Evolutionary conservation across 2,797 vertebrate genomes (phyloP), one percentile per base, ranked within the genome.

Genomic region (Tenualosa thibaudeaui): DNA sequence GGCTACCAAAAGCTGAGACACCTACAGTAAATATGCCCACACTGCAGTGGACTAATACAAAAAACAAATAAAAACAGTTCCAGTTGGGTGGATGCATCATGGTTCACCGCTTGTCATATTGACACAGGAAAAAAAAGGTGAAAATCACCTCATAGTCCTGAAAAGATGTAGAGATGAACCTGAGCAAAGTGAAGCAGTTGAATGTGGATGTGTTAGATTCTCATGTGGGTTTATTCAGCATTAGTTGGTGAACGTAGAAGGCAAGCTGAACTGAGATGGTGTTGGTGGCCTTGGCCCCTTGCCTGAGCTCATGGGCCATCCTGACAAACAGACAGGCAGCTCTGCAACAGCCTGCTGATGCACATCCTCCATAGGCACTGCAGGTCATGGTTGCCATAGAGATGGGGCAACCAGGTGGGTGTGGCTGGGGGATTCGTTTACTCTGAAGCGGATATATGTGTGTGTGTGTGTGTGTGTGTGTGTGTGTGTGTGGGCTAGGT

Each of bases 321-420:
- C 58, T 24, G 58, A 0, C 56, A 58, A 58, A 9, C 22, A 62
- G n/a, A 24, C n/a, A 62, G 54, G 3, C 19, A 22, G 17, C 22
- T 62, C 58, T 3, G 22, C 56, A 58, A 13, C 54, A 56, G 54
- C 19, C 15, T 62, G 22, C 58, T 24, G 58, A 62, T 62, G 58
- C 58, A 24, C 58, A 62, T 62, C 58, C 58, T 62, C n/a, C 19
- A 78, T 19, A 78, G 5, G 19, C 71, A 78, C 37, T 6, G 26
- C 17, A 78, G 15, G 40, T 22, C 71, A 43, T 12, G 3, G 37
- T 75, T 43, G 68, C 7, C 68, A 43, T 75, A 43, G 37, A 43
- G 31, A 43, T 17, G 19, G 13, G 68, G 68, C 37, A 43, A 75
- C 37, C 15, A 22, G 65, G 58, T 83, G 83, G 85, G 82, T 81